These are phyloP conservation scores for Podocnemis expansa DNA, from an alignment of 2,113 vertebrate species.

Conservation along the genomic window DNA sequence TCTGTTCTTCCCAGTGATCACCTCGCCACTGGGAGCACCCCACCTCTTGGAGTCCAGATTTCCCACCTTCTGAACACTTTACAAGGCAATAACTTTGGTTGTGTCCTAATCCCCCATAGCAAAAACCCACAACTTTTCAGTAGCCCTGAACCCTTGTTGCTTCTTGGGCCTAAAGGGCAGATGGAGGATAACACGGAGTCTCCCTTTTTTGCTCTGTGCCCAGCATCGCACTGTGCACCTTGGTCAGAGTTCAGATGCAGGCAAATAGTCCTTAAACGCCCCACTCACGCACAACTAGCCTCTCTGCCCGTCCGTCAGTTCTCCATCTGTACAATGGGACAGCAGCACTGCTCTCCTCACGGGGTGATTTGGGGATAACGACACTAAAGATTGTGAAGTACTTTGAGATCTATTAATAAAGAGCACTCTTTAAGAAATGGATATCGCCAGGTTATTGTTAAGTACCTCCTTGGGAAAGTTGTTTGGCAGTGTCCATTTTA, in stretches of 20 bases:
- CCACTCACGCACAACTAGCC: not conserved
- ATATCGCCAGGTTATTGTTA: not conserved
- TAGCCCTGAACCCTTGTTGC: too few species aligned
- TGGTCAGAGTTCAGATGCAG: not conserved
- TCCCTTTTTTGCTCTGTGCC: not conserved
- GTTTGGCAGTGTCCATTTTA: not conserved
- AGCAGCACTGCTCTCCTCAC: not conserved
- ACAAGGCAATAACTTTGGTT: too few species aligned
- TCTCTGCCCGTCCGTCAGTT: too few species aligned
- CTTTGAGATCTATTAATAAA: not conserved
- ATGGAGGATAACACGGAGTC: too few species aligned
- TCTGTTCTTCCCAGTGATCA: too few species aligned
- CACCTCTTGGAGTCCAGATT: too few species aligned
- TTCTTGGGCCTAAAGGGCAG: too few species aligned
- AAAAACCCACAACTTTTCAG: too few species aligned
- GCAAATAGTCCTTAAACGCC: not conserved
- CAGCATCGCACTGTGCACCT: not conserved
- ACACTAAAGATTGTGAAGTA: not conserved
- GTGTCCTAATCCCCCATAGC: too few species aligned
- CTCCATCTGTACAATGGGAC: not conserved
- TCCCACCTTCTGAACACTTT: too few species aligned
- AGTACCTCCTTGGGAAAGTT: not conserved
- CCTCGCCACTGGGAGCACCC: too few species aligned
- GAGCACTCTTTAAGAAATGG: not conserved
- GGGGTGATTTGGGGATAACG: not conserved